Conservation (phyloP, 2,113 vertebrate genomes). For the Camelus bactrianus region DNA sequence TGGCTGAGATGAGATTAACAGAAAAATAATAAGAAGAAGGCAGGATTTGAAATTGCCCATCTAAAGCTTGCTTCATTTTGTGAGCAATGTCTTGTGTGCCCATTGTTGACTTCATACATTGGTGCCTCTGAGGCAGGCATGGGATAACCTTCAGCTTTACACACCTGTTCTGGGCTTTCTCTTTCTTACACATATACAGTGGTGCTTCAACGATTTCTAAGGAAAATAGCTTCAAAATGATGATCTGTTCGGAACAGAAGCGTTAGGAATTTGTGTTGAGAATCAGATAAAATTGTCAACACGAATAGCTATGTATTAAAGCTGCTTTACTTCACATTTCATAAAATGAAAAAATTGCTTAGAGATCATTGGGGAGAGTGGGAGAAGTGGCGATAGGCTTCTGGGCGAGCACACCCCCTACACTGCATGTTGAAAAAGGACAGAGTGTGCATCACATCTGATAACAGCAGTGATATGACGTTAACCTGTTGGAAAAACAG, state of each 20-base stretch:
- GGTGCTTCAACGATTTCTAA: background rate
- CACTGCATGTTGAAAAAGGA: background rate
- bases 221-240: background rate
- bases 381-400: background rate
- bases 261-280: background rate
- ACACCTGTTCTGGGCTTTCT: background rate
- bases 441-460: background rate
- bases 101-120: too few species aligned
- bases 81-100: background rate
- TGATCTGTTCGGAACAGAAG: background rate
- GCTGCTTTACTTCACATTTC: background rate
- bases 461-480: background rate
- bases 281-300: background rate
- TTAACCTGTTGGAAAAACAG: background rate
- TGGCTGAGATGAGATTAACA: background rate
- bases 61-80: background rate
- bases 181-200: background rate
- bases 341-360: background rate
- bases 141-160: background rate
- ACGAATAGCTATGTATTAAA: background rate
- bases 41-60: background rate
- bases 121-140: background rate
- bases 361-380: background rate
- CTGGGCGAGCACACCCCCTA: accelerated
- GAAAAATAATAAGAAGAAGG: background rate